Evolutionary conservation across 2,888 invertebrate species (phyloP).

Genomic region (Nemurella pictetii): DNA sequence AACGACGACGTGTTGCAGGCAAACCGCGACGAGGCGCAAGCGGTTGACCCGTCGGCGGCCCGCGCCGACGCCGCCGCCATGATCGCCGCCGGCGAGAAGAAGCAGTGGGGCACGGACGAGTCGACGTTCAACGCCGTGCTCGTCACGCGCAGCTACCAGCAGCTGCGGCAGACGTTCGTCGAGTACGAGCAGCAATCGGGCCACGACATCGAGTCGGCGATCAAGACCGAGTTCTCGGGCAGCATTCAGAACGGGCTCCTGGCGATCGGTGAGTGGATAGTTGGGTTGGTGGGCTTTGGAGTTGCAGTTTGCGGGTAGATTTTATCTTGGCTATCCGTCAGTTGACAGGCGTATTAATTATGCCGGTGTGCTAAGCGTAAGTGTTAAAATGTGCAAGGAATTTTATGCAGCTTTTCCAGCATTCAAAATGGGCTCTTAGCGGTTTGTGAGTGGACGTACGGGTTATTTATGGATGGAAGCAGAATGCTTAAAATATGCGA

Average conservation of each 20-base stretch:
- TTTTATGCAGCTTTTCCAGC: too few relatives aligned
- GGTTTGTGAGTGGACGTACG: too few relatives aligned
- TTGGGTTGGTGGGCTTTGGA: too few relatives aligned
- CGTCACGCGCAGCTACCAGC: conserved; percentile 85
- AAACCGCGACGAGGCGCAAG: conserved; percentile 87
- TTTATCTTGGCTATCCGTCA: too few relatives aligned
- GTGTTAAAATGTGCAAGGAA: too few relatives aligned
- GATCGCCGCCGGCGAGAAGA: conserved; percentile 68
- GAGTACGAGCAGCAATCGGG: conserved; percentile 83
- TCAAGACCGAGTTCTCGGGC: conserved; percentile 88
- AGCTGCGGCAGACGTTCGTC: conserved; percentile 79
- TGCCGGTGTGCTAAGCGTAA: too few relatives aligned
- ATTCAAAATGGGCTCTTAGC: too few relatives aligned
- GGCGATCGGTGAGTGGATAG: conserved; percentile 69
- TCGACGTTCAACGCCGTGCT: conserved; percentile 84
- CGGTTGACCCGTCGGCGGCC: conserved; percentile 79
- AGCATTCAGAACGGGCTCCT: conserved; percentile 83
- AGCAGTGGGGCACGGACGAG: conserved; percentile 90
- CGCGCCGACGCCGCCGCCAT: conserved; percentile 80
- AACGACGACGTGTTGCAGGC: conserved; percentile 61
- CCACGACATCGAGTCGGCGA: conserved; percentile 80
- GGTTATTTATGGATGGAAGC: too few relatives aligned
- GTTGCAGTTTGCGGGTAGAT: too few relatives aligned
- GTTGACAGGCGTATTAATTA: too few relatives aligned
- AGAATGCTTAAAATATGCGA: too few relatives aligned